phyloP scores from a whole-genome alignment of 2,797 vertebrate species.

The Apogon hyalosoma region DNA sequence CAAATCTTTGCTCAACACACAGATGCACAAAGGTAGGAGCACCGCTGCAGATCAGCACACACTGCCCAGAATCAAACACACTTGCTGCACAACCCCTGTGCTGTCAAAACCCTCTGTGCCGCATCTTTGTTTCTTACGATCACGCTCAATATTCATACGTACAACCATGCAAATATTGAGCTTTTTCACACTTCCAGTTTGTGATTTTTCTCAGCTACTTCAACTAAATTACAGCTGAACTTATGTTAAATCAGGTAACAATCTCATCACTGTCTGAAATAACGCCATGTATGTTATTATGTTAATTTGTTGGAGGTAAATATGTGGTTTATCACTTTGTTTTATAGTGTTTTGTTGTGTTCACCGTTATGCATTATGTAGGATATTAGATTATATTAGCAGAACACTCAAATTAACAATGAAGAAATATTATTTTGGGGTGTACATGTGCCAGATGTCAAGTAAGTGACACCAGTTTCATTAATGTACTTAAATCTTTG shows the following conservation, averaged over 20 bases:
- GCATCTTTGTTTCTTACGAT: slow-evolving; percentile 8
- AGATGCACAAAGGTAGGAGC: slow-evolving; percentile 76
- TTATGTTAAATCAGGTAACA: not conserved
- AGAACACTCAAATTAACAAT: not conserved
- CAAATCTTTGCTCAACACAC: slow-evolving; percentile 68
- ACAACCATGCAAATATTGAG: not conserved
- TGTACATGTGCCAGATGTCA: too few species aligned
- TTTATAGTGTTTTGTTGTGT: too few species aligned
- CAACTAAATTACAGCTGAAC: not conserved
- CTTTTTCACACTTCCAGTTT: not conserved
- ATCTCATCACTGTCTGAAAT: not conserved
- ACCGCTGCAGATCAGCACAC: slow-evolving; percentile 56
- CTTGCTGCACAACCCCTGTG: slow-evolving; percentile 24
- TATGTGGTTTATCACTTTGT: not conserved
- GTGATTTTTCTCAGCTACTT: slow-evolving; percentile 10
- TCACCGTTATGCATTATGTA: not conserved
- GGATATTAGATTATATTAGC: too few species aligned
- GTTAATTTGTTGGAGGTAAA: not conserved
- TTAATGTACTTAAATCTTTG: too few species aligned
- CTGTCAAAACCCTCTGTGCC: not conserved
- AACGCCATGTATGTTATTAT: not conserved
- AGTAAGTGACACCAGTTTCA: too few species aligned
- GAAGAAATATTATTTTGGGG: not conserved
- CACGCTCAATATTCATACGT: not conserved
- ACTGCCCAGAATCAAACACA: slow-evolving; percentile 28